phyloP scores from a whole-genome alignment of 2,888 invertebrate genomes.

The Yponomeuta evonymella region DNA sequence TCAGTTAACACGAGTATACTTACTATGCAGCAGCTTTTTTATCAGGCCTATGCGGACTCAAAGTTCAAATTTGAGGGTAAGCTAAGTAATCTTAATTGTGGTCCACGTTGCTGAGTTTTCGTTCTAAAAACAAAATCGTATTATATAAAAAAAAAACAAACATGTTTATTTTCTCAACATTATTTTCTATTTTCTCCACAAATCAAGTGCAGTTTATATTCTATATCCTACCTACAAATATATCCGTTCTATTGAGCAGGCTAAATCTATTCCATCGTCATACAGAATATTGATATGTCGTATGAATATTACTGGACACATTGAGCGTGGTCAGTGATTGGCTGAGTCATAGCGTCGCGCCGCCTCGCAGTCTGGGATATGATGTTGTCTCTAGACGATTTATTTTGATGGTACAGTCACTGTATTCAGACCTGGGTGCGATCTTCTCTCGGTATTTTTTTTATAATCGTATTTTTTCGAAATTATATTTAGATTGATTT shows the following conservation, averaged over 20 bases:
- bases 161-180: no score
- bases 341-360: slow-evolving; percentile 36
- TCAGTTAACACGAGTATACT: no score
- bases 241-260: background rate
- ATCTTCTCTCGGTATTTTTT: no score
- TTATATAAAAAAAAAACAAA: no score
- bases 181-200: no score
- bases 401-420: background rate
- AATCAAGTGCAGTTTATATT: background rate
- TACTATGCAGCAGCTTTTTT: no score
- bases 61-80: no score
- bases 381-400: slow-evolving; percentile 5
- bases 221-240: background rate
- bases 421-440: background rate
- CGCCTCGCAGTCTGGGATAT: slow-evolving; percentile 51
- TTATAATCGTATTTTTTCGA: no score
- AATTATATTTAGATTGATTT: no score
- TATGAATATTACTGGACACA: background rate
- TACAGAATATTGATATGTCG: background rate
- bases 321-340: slow-evolving; percentile 47
- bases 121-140: background rate
- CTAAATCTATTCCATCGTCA: no score
- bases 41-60: no score
- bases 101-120: background rate
- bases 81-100: no score